Percentiles rank a stretch among this genome's conserved stretches.
Conservation (phyloP, 1,140 invertebrate species). For the Drosophila ercepeae region DNA sequence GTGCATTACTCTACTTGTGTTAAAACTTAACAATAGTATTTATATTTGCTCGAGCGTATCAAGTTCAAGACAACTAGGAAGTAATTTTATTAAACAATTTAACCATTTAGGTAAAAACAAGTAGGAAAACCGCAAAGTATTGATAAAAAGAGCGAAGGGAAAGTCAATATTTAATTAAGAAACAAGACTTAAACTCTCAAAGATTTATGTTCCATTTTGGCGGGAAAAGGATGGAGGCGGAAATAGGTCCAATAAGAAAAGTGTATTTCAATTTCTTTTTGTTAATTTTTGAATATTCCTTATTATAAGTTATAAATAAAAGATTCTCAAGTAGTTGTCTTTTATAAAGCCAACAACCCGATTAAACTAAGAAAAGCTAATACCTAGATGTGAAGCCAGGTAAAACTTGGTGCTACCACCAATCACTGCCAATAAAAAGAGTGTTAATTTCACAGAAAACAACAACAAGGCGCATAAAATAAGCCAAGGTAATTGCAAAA, state of each 20-base stretch:
- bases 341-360: not conserved
- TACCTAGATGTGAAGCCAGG: not conserved
- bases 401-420: slow-evolving; percentile 2
- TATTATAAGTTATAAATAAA: not conserved
- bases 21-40: not conserved
- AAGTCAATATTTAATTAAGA: slow-evolving; percentile 1
- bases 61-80: slow-evolving; percentile 53
- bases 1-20: slow-evolving; percentile 45
- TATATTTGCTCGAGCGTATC: slow-evolving; percentile 23
- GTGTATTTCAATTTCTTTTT: too few species aligned
- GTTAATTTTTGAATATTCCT: not conserved
- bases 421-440: slow-evolving; percentile 38
- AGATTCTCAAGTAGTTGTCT: not conserved
- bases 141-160: not conserved
- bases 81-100: slow-evolving; percentile 18
- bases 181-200: too few species aligned
- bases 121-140: slow-evolving; percentile 1
- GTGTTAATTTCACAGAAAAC: slow-evolving; percentile 67
- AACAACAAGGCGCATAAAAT: slow-evolving; percentile 32
- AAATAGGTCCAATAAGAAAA: too few species aligned
- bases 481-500: slow-evolving; percentile 50
- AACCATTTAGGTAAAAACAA: slow-evolving; percentile 8
- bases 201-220: too few species aligned
- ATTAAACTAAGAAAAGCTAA: not conserved
- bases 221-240: too few species aligned